Percentiles rank a stretch among this genome's conserved stretches.
Evolutionary conservation across 2,888 invertebrate genomes (phyloP).

Genomic region (Yponomeuta malinellus): DNA sequence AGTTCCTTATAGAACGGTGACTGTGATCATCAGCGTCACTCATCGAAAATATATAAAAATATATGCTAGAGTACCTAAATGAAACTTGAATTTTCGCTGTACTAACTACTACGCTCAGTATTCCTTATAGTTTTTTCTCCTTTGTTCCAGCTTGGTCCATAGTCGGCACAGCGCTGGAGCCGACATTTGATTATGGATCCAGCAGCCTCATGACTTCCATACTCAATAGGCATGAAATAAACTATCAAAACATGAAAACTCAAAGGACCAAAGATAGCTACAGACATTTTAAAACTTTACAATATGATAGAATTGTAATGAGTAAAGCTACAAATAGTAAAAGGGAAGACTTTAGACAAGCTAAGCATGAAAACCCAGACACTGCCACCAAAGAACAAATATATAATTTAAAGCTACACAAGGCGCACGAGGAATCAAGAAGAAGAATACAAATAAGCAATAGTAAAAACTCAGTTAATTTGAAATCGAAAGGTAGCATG

Average conservation of each 20-base stretch:
- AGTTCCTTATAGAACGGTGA: too few relatives aligned
- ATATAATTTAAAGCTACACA: background rate
- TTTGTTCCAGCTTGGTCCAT: constrained; percentile 58
- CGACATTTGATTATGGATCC: constrained; percentile 47
- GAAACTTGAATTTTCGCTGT: too few relatives aligned
- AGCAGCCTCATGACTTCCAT: constrained; percentile 24
- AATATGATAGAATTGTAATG: background rate
- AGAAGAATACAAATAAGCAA: background rate
- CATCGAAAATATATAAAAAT: too few relatives aligned
- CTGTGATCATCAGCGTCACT: too few relatives aligned
- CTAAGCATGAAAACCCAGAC: background rate
- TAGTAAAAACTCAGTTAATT: background rate
- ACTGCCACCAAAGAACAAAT: background rate
- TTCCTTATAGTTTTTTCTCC: constrained; percentile 17
- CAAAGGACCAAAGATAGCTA: constrained; percentile 29
- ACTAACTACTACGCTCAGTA: too few relatives aligned
- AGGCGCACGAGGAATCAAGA: background rate
- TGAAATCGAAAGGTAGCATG: background rate
- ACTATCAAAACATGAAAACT: constrained; percentile 20
- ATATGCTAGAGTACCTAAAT: too few relatives aligned
- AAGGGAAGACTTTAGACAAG: constrained; percentile 37
- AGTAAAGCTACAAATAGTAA: background rate
- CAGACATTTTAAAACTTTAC: background rate
- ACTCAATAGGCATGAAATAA: constrained; percentile 25
- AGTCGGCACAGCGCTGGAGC: constrained; percentile 39